Evolutionary conservation across 64 coral and sea anemone species (phyloP), one percentile per base, ranked within the genome.

Genomic region (Stichodactyla mertensii): DNA sequence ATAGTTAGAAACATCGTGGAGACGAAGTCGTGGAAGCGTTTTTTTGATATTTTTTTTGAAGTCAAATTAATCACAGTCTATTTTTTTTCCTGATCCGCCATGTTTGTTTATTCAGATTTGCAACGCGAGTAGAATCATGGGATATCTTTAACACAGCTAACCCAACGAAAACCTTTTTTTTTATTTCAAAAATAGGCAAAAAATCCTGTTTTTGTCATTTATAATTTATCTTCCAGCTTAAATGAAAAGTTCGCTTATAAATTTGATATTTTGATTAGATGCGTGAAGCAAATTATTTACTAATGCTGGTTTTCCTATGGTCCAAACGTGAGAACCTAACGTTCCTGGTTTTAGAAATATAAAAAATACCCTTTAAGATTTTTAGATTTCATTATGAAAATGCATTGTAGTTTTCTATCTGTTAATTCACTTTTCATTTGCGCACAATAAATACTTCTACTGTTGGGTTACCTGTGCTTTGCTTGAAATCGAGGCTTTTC

Each of bases 1-100:
- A 86, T 91, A 77, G 93, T 92, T 78, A 99, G 92, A 52, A 99
- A 77, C 97, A 99, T 99, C n/a, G 52, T 23, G 24, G 23, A 27
- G 1, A 27, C 10, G 10, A 74, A 74, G 69, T 74, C 7, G n/a
- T 13, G 4, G 69, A 74, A 74, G 7, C 0, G 69, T 36, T 74
- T 12, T 26, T 14, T 27, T 74, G 26, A 66, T 22, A 22, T 31
- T 74, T 74, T 74, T 74, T 24, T 31, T 9, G 24, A 74, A 11
- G 1, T 69, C n/a, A 16, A 61, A 61, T 69, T 8, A 11, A 23
- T 10, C 13, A 7, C 55, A 57, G 0, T 74, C 27, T 74, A 13
- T 4, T 31, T 10, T 74, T 74, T 10, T 74, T 74, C 19, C n/a
- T 69, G 5, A 9, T 69, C 26, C 69, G 69, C 69, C 69, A 74